These are phyloP conservation scores for Ptychochromis oligacanthus DNA, from an alignment of 2,113 vertebrate genomes.

Conservation along the genomic window DNA sequence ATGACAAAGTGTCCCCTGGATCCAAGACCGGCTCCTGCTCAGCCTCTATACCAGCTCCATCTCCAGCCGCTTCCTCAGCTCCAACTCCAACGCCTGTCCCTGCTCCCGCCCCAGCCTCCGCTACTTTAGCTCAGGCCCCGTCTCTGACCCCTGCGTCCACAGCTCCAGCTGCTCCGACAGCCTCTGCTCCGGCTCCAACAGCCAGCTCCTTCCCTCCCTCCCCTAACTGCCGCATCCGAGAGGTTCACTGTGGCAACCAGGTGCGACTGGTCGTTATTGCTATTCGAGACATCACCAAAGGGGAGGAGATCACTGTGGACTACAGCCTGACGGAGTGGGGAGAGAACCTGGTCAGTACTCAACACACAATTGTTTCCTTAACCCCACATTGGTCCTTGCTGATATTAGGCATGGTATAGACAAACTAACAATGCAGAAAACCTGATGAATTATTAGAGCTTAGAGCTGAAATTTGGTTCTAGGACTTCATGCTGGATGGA, in stretches of 20 bases:
- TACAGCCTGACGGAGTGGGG: slow-evolving; percentile 84
- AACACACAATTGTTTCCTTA: not conserved
- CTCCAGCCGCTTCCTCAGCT: slow-evolving; percentile 45
- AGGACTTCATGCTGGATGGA: not conserved
- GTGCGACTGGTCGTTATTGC: slow-evolving; percentile 83
- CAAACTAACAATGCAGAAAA: not conserved
- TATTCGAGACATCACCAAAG: slow-evolving; percentile 82
- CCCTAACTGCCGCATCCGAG: slow-evolving; percentile 83
- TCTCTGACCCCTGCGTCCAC: slow-evolving; percentile 60
- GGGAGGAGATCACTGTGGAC: slow-evolving; percentile 85
- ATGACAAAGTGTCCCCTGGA: slow-evolving; percentile 58
- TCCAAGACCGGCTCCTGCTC: slow-evolving; percentile 53
- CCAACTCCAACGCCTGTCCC: slow-evolving; percentile 42
- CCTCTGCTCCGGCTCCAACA: slow-evolving; percentile 55
- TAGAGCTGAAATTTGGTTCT: not conserved
- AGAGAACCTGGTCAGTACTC: slow-evolving; percentile 77
- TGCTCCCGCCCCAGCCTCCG: slow-evolving; percentile 45
- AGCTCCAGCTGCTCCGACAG: slow-evolving; percentile 48
- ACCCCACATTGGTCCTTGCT: not conserved
- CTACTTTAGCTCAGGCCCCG: slow-evolving; percentile 43
- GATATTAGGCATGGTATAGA: not conserved
- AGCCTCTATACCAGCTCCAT: slow-evolving; percentile 40
- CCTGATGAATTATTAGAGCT: not conserved
- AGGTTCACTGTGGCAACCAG: slow-evolving; percentile 83
- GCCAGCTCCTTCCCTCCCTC: slow-evolving; percentile 72